phyloP scores from a whole-genome alignment of 1,140 invertebrate species.

The Elymnias hypermnestra region DNA sequence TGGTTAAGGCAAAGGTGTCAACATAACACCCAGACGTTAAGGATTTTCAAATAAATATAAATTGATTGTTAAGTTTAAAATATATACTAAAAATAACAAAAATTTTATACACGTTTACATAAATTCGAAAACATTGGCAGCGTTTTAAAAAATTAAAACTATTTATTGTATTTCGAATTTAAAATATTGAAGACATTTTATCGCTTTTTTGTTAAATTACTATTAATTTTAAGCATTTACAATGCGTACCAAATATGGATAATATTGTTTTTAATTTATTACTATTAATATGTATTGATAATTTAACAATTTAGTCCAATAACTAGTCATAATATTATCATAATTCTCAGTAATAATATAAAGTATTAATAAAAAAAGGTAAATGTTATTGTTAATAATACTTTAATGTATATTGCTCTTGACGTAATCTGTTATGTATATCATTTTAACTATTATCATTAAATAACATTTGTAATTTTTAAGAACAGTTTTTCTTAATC shows the following conservation, averaged over 20 bases:
- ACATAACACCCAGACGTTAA: no score
- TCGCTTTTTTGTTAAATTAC: slow-evolving; percentile 1
- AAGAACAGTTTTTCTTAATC: no score
- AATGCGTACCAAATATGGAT: slow-evolving; percentile 10
- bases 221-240: slow-evolving; percentile 10
- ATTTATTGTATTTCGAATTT: slow-evolving; percentile 9
- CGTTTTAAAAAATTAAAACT: slow-evolving; percentile 16
- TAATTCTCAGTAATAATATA: background rate
- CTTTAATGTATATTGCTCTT: no score
- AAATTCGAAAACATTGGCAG: slow-evolving; percentile 6
- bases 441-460: no score
- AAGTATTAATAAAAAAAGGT: background rate
- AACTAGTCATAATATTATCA: slow-evolving; percentile 16
- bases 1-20: no score
- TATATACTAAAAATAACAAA: no score
- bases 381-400: no score
- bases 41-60: no score
- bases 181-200: slow-evolving; percentile 2
- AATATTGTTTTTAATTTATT: slow-evolving; percentile 12
- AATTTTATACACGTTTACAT: no score
- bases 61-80: no score
- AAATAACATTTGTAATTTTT: no score
- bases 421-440: no score
- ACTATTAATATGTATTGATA: slow-evolving; percentile 1
- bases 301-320: slow-evolving; percentile 7